Evolutionary conservation across 2,797 vertebrate genomes (phyloP).

Genomic region (Sebastes hubbsi): DNA sequence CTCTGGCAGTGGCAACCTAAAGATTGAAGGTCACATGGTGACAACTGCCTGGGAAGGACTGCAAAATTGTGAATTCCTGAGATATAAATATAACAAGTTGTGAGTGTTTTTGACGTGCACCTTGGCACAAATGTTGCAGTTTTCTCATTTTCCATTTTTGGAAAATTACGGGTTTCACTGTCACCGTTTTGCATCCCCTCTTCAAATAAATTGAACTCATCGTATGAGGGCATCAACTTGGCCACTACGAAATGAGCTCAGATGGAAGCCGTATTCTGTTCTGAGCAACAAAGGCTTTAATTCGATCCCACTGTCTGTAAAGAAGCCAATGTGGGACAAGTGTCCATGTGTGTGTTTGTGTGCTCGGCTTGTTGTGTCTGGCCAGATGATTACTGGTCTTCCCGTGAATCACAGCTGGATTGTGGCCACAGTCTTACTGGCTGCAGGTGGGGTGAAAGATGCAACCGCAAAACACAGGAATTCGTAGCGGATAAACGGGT

Average conservation of each 20-base stretch:
- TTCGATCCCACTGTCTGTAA: slow-evolving; percentile 9
- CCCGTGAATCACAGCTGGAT: slow-evolving; percentile 53
- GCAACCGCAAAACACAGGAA: slow-evolving; percentile 22
- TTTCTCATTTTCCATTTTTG: neutral
- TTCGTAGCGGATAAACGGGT: neutral
- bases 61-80: neutral
- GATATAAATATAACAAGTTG: neutral
- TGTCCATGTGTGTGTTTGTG: neutral
- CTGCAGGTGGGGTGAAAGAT: slow-evolving; percentile 56
- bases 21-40: slow-evolving; percentile 41
- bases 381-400: slow-evolving; percentile 49
- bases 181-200: neutral
- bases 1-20: slow-evolving; percentile 91
- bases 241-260: slow-evolving; percentile 5
- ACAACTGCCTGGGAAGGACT: slow-evolving; percentile 8
- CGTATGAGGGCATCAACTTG: neutral
- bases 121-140: neutral
- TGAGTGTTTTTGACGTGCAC: neutral
- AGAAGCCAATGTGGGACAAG: neutral
- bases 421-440: slow-evolving; percentile 38
- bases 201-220: neutral
- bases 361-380: slow-evolving; percentile 49
- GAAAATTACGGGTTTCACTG: neutral
- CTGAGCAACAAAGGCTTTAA: neutral
- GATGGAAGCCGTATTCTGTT: neutral